phyloP scores from a whole-genome alignment of 1,140 invertebrate species.

The Oncopodura yosiiana region DNA sequence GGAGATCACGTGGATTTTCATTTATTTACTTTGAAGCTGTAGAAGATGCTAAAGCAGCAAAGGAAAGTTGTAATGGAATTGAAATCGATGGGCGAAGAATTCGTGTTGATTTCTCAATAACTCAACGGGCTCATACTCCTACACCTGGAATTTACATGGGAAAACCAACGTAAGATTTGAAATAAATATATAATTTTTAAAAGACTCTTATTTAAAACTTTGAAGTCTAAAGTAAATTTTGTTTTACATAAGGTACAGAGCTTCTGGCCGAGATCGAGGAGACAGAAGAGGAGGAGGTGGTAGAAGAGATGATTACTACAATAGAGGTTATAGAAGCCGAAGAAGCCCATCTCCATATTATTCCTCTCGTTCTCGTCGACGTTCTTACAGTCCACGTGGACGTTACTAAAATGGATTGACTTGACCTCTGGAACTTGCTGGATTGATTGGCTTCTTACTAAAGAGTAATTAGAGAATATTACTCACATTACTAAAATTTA shows the following conservation, averaged over 20 bases:
- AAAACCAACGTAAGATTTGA: slow-evolving; percentile 66
- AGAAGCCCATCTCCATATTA: slow-evolving; percentile 56
- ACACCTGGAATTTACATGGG: slow-evolving; percentile 98
- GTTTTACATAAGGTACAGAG: slow-evolving; percentile 39
- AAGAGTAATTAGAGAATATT: too few relatives aligned
- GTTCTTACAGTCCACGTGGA: slow-evolving; percentile 81
- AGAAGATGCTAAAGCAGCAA: slow-evolving; percentile 85
- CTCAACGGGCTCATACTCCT: slow-evolving; percentile 91
- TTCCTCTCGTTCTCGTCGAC: slow-evolving; percentile 48
- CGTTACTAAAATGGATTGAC: too few relatives aligned
- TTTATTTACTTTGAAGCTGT: slow-evolving; percentile 89
- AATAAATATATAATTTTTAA: slow-evolving; percentile 5
- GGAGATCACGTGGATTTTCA: slow-evolving; percentile 86
- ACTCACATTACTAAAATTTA: too few relatives aligned
- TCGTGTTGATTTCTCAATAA: slow-evolving; percentile 93
- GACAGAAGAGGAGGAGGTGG: slow-evolving; percentile 13
- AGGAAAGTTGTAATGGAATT: slow-evolving; percentile 84
- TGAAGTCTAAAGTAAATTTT: background rate
- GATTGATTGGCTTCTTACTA: too few relatives aligned
- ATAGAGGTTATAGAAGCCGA: slow-evolving; percentile 42
- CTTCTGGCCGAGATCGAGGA: slow-evolving; percentile 35
- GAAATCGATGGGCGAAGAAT: slow-evolving; percentile 89
- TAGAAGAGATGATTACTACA: slow-evolving; percentile 35
- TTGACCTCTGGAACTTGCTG: too few relatives aligned
- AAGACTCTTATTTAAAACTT: background rate